Evolutionary conservation across 2,888 invertebrate species (phyloP), one percentile per base, ranked within the genome.

Genomic region (Drepana falcataria): DNA sequence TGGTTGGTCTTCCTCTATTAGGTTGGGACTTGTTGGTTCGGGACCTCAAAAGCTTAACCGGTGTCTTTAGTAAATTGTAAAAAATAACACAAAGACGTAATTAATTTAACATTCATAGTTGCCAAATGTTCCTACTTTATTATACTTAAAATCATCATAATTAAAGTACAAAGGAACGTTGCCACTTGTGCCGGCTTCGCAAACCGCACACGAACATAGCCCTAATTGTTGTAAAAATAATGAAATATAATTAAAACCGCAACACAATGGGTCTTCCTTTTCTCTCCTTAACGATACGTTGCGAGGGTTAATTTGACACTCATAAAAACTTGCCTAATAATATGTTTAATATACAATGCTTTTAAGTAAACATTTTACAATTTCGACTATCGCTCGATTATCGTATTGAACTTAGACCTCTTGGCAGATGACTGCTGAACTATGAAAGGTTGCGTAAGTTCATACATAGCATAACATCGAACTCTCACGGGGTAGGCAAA

Each of bases 241-340:
- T 55, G 48, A 69, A 74, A 71, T 68, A 81, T 77, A 81, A 85
- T 80, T 81, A 81, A 73, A 79, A 80, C 83, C 81, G 65, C 85
- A 85, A 79, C 66, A 68, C 60, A 73, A 65, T 58, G 60, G 62
- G 66, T 66, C 55, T 60, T 37, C 51, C 65, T 71, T 71, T 69
- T 70, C 66, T 69, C 64, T 64, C 55, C 59, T 61, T 57, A 56
- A 61, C 59, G 57, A 62, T 51, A 55, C 61, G 68, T 66, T 69
- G 65, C 63, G 58, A 64, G 67, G 58, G 64, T 70, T 72, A 74
- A 71, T 70, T 64, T 65, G 65, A 66, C 60, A 63, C 66, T 69
- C 66, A 66, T 73, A 68, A 64, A 59, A 61, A 59, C 61, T 61
- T 63, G 59, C 54, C 54, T 61, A 65, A 56, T 60, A 54, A 53